Evolutionary conservation across 1,140 invertebrate genomes (phyloP), one percentile per base, ranked within the genome.

Genomic region (Leptopilina boulardi): DNA sequence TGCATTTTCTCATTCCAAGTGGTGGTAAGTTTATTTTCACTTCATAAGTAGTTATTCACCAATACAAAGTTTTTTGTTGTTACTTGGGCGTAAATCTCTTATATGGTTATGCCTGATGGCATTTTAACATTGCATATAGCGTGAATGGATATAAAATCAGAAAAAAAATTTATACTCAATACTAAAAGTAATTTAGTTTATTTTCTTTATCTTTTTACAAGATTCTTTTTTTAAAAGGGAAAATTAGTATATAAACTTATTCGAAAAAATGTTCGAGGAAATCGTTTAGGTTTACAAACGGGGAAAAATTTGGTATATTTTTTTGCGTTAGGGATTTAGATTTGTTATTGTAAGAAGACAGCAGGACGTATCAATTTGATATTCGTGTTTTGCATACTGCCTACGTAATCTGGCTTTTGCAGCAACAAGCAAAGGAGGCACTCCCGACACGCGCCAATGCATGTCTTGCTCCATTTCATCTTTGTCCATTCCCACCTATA

Each of bases 381-480:
- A 75, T 70, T 42, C 19, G 19, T 70, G 42, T 19, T 19, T 59
- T 15, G 19, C 56, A 47, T 47, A 73, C 81, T 80, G 81, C 75
- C 81, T 77, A 83, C 80, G 80, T 85, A 83, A 82, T 74, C 42
- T 47, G 56, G 79, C 77, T 75, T 66, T 71, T 72, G 71, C 75
- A 47, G 44, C 56, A 34, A 71, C 71, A 71, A 30, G 38, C 74
- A 84, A 84, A 83, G 81, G 77, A 85, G 87, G 87, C 88, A 89
- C 89, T 86, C 88, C 88, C 88, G 90, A 90, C 89, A 90, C 89
- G 89, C 89, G 88, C 86, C 87, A 90, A 88, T 89, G 88, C 89
- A 82, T 87, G 88, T 90, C 85, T 89, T 89, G 90, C 89, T 90
- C 88, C 89, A 90, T 89, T 91, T 90, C 87, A 87, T 89, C 83